phyloP scores from a whole-genome alignment of 2,797 vertebrate species.

The Mormyrus proboscirostris region DNA sequence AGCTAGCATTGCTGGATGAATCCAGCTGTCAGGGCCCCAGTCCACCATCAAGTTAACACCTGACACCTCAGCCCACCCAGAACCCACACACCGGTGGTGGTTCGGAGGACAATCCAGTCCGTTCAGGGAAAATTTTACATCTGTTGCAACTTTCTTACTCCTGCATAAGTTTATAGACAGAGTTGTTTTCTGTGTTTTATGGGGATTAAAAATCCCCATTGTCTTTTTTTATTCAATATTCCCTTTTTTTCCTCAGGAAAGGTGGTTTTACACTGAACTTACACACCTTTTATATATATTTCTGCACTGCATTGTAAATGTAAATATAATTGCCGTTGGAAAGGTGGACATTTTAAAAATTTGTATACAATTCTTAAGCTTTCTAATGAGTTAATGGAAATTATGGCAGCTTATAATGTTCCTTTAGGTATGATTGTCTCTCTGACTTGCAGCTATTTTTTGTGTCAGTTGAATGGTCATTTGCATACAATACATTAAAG shows the following conservation, averaged over 20 bases:
- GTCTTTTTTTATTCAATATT: neutral
- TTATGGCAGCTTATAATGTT: conserved; percentile 13
- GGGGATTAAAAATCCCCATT: neutral
- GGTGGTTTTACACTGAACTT: conserved; percentile 8
- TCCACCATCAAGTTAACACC: conserved; percentile 14
- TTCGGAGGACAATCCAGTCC: neutral
- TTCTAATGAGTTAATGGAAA: neutral
- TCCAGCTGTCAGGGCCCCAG: conserved; percentile 26
- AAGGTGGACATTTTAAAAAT: neutral
- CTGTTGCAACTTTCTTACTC: neutral
- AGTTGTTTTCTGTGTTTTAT: neutral
- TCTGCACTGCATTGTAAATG: conserved; percentile 1
- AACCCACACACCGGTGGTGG: neutral
- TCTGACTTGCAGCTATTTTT: neutral
- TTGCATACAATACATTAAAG: neutral
- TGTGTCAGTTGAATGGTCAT: neutral
- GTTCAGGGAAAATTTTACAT: neutral
- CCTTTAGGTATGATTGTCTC: neutral
- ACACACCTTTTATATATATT: neutral
- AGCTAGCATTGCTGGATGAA: conserved; percentile 72
- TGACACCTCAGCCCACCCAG: neutral
- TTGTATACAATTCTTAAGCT: neutral
- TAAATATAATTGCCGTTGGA: neutral
- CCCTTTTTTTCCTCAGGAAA: neutral
- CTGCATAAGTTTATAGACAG: neutral